A percentile compares a stretch with the other conserved stretches of the same genome.
Conservation (phyloP, 2,797 vertebrate species). For the Chaetophractus vellerosus region DNA sequence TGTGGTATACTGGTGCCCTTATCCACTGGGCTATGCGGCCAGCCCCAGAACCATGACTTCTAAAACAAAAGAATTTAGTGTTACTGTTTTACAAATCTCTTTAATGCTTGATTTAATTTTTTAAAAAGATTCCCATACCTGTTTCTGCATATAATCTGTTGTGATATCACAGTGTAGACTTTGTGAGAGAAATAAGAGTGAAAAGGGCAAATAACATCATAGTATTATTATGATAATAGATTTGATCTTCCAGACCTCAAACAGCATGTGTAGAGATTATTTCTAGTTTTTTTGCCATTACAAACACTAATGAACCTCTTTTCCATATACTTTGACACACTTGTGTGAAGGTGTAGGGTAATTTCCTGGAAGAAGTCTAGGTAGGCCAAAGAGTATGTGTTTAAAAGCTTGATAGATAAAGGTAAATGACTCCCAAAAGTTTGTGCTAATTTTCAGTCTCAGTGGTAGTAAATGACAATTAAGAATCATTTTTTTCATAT, state of each 20-base stretch:
- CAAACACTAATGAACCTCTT: neutral
- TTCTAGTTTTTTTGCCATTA: neutral
- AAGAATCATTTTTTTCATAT: neutral
- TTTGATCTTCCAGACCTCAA: slow-evolving; percentile 14
- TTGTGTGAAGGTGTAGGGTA: neutral
- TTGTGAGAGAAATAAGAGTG: neutral
- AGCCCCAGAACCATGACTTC: no score
- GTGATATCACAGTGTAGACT: neutral
- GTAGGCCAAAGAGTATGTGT: slow-evolving; percentile 15
- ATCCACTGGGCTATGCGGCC: no score
- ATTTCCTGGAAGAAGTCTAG: slow-evolving; percentile 5
- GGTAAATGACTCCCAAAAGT: neutral
- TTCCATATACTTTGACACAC: neutral
- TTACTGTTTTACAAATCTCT: no score
- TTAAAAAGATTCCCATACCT: neutral
- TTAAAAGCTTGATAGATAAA: slow-evolving; percentile 48
- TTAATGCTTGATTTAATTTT: neutral
- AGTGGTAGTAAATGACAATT: neutral
- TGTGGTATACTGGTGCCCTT: no score
- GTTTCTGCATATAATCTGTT: neutral
- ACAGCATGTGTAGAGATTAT: neutral
- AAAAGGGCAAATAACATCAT: neutral
- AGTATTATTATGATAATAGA: neutral
- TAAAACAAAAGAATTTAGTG: neutral
- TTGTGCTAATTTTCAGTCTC: neutral